Evolutionary conservation across 2,113 vertebrate genomes (phyloP).

Genomic region (Sebastes fasciatus): DNA sequence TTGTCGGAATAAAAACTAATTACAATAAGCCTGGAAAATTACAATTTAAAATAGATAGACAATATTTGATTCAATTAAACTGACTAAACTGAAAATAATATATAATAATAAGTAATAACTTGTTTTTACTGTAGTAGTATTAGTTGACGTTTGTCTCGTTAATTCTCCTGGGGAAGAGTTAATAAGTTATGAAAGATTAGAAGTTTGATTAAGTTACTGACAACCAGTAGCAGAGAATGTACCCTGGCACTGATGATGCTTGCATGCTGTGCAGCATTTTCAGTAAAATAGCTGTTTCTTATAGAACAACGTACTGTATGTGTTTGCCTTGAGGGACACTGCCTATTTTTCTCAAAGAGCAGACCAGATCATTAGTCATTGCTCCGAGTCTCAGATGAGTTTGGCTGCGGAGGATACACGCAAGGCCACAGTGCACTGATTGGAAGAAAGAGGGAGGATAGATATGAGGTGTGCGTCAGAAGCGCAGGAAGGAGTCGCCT

Average conservation of each 20-base stretch:
- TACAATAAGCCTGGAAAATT: too few species aligned
- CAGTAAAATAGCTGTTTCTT: conserved; percentile 1
- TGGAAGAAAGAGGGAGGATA: conserved; percentile 22
- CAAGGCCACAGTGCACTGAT: conserved; percentile 2
- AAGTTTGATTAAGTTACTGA: background rate
- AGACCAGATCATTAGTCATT: conserved; percentile 18
- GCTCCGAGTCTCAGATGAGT: background rate
- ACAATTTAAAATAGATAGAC: background rate
- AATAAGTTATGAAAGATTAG: background rate
- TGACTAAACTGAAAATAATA: background rate
- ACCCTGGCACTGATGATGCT: background rate
- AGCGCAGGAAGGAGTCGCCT: conserved; percentile 11
- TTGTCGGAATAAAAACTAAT: background rate
- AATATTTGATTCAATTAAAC: background rate
- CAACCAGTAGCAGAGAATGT: background rate
- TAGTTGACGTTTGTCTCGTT: background rate
- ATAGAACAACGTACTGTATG: background rate
- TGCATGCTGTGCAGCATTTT: background rate
- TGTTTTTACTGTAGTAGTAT: background rate
- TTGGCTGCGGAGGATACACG: background rate
- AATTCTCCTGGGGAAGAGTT: background rate
- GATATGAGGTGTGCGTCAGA: conserved; percentile 13
- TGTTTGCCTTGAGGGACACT: background rate
- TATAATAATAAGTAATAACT: too few species aligned
- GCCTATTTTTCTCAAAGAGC: background rate